Percentiles rank a stretch among this genome's conserved stretches.
phyloP scores from a whole-genome alignment of 2,888 invertebrate species.

The Eilema sororculum region DNA sequence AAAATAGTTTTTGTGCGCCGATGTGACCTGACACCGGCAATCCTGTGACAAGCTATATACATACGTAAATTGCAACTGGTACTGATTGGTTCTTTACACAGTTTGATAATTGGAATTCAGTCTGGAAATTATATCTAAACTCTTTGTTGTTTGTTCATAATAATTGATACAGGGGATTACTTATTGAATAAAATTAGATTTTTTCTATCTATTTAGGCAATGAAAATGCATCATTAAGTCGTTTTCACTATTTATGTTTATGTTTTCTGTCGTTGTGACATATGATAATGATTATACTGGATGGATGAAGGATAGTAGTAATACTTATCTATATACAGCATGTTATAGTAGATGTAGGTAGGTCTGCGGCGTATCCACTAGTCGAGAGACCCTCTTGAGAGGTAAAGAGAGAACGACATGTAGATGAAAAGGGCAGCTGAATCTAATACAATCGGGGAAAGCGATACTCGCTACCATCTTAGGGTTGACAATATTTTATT shows the following conservation, averaged over 20 bases:
- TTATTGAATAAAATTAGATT: not conserved
- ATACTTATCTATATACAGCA: not conserved
- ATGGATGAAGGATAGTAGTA: conserved; percentile 13
- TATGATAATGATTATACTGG: not conserved
- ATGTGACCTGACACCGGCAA: conserved; percentile 53
- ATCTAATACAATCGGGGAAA: conserved; percentile 87
- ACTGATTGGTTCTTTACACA: not conserved
- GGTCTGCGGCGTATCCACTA: conserved; percentile 70
- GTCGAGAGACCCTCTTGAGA: conserved; percentile 70
- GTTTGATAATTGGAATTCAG: not conserved
- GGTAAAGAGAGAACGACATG: conserved; percentile 80
- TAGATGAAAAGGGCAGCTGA: conserved; percentile 87
- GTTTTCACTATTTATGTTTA: not conserved
- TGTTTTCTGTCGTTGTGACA: not conserved
- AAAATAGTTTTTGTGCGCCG: conserved; percentile 64
- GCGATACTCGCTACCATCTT: conserved; percentile 75
- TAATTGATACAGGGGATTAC: not conserved
- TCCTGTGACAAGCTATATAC: conserved; percentile 50
- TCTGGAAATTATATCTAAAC: not conserved
- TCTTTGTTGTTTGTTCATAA: not conserved
- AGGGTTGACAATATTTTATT: conserved; percentile 68
- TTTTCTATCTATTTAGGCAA: too few species aligned
- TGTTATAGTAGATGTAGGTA: conserved; percentile 19
- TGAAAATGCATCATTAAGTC: not conserved
- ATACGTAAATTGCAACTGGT: conserved; percentile 28